A percentile compares a stretch with the other conserved stretches of the same genome.
Evolutionary conservation across 2,113 vertebrate genomes (phyloP).

Genomic region (Aramus guarauna): DNA sequence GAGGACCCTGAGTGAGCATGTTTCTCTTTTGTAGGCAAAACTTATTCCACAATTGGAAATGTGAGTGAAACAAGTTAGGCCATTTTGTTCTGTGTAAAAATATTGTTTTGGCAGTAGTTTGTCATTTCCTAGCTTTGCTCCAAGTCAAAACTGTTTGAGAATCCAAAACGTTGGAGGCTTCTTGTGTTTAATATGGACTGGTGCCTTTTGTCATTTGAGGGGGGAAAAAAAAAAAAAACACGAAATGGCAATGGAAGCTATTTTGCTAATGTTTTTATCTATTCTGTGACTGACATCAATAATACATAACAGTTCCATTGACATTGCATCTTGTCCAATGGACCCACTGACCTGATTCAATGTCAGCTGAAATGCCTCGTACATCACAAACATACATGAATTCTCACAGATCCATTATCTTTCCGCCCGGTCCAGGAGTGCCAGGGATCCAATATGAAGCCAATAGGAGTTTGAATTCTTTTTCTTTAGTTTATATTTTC

Average conservation of each 20-base stretch:
- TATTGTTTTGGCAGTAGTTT: not conserved
- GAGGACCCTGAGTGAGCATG: not conserved
- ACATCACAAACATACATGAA: conserved; percentile 66
- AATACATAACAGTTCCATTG: conserved; percentile 78
- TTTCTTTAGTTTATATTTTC: not conserved
- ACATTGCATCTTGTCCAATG: conserved; percentile 76
- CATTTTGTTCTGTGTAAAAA: not conserved
- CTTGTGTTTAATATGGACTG: conserved; percentile 27
- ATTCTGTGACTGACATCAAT: conserved; percentile 75
- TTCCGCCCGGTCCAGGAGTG: not conserved
- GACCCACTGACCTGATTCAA: conserved; percentile 80
- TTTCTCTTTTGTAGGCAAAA: not conserved
- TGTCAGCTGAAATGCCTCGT: conserved; percentile 71
- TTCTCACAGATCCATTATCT: conserved; percentile 58
- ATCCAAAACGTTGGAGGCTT: not conserved
- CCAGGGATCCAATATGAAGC: not conserved
- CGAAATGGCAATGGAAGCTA: conserved; percentile 72
- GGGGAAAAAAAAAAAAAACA: conserved; percentile 32
- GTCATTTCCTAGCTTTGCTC: not conserved
- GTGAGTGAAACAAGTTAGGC: not conserved
- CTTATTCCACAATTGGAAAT: not conserved
- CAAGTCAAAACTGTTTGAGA: not conserved
- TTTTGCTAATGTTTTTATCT: conserved; percentile 80
- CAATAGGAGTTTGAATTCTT: not conserved
- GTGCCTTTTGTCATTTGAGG: conserved; percentile 58